These are phyloP conservation scores for Rotaria magnacalcarata DNA, from an alignment of 2,888 invertebrate genomes.

Conservation along the genomic window DNA sequence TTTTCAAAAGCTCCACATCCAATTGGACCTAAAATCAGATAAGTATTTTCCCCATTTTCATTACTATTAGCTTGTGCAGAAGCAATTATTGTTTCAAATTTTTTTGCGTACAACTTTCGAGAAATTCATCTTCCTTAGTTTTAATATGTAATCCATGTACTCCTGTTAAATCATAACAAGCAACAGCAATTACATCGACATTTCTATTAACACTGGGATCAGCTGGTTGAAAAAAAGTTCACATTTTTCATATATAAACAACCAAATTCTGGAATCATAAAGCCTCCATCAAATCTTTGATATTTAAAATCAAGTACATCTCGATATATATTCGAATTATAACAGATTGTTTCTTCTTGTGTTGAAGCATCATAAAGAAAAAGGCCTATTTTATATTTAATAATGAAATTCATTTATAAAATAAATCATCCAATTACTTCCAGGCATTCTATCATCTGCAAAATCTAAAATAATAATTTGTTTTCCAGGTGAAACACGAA, in stretches of 20 bases:
- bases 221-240: not conserved
- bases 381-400: not conserved
- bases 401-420: too few species aligned
- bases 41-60: not conserved
- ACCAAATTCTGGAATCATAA: constrained; percentile 13
- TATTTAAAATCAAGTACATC: constrained; percentile 21
- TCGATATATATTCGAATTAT: not conserved
- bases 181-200: not conserved
- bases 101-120: not conserved
- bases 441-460: constrained; percentile 32
- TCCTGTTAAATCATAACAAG: constrained; percentile 30
- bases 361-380: not conserved
- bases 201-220: too few species aligned
- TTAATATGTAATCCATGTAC: not conserved
- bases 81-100: not conserved
- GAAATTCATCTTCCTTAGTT: not conserved
- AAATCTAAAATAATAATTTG: constrained; percentile 16
- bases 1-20: constrained; percentile 17
- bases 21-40: constrained; percentile 10
- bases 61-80: constrained; percentile 23
- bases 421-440: not conserved
- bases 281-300: not conserved
- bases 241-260: not conserved
- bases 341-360: constrained; percentile 27
- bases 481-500: not conserved